Percentiles rank a stretch among this genome's conserved stretches.
These are phyloP conservation scores for Peromyscus attwateri DNA, from an alignment of 2,797 vertebrate species.

Conservation along the genomic window DNA sequence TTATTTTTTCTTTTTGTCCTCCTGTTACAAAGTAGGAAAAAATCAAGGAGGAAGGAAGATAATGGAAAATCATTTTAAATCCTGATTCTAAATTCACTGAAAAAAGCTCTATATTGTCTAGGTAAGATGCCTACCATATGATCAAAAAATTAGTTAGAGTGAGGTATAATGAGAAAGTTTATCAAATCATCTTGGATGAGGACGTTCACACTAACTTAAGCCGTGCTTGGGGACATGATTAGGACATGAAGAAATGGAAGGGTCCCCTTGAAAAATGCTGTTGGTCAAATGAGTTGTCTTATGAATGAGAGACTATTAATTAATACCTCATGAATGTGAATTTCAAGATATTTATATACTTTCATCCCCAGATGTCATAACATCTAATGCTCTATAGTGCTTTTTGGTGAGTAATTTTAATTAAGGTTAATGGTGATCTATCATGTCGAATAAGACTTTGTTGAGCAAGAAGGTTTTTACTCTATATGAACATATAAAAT, in stretches of 20 bases:
- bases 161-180: neutral
- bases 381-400: neutral
- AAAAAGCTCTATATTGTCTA: neutral
- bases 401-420: conserved; percentile 14
- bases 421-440: neutral
- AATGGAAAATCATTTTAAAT: neutral
- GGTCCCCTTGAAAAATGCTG: neutral
- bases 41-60: neutral
- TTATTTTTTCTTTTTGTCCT: neutral
- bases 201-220: neutral
- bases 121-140: neutral
- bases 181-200: neutral
- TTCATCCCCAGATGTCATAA: neutral
- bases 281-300: neutral
- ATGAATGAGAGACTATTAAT: neutral
- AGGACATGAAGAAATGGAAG: neutral
- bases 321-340: neutral
- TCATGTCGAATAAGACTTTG: neutral
- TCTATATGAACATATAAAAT: neutral
- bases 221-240: neutral
- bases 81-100: neutral
- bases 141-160: neutral
- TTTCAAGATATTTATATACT: neutral
- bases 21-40: neutral
- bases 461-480: neutral